Evolutionary conservation across 1,140 invertebrate species (phyloP).

Genomic region (Uloborus diversus): DNA sequence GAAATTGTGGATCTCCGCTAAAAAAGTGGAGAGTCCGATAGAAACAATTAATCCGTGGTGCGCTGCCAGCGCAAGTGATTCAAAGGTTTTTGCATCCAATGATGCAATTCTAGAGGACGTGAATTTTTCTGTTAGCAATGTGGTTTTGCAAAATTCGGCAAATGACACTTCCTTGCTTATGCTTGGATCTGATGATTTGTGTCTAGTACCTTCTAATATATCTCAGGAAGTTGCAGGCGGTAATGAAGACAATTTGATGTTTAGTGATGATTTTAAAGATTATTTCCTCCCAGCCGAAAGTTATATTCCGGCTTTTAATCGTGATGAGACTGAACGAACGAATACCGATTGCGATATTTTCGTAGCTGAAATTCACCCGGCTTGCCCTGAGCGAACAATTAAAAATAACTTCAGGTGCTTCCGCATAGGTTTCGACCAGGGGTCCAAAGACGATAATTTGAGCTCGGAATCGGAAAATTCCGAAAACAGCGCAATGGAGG

Average conservation of each 20-base stretch:
- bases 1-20: slow-evolving; percentile 22
- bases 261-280: slow-evolving; percentile 49
- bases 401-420: slow-evolving; percentile 24
- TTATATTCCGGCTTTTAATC: slow-evolving; percentile 19
- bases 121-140: neutral
- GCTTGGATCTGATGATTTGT: slow-evolving; percentile 22
- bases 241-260: slow-evolving; percentile 10
- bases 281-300: slow-evolving; percentile 36
- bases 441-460: slow-evolving; percentile 7
- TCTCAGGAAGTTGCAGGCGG: neutral
- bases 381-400: neutral
- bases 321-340: neutral
- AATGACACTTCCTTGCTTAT: neutral
- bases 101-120: too few relatives aligned
- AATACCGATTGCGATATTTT: neutral
- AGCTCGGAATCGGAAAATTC: slow-evolving; percentile 1
- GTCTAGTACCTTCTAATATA: slow-evolving; percentile 20
- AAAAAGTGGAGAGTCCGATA: neutral
- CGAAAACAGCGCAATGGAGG: slow-evolving; percentile 1
- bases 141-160: neutral
- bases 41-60: slow-evolving; percentile 16
- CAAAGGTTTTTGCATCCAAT: neutral
- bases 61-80: neutral
- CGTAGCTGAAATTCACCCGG: neutral
- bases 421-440: slow-evolving; percentile 31